Percentiles rank a stretch among this genome's conserved stretches.
Conservation (phyloP, 2,888 invertebrate species). For the Caenorhabditis sp. region DNA sequence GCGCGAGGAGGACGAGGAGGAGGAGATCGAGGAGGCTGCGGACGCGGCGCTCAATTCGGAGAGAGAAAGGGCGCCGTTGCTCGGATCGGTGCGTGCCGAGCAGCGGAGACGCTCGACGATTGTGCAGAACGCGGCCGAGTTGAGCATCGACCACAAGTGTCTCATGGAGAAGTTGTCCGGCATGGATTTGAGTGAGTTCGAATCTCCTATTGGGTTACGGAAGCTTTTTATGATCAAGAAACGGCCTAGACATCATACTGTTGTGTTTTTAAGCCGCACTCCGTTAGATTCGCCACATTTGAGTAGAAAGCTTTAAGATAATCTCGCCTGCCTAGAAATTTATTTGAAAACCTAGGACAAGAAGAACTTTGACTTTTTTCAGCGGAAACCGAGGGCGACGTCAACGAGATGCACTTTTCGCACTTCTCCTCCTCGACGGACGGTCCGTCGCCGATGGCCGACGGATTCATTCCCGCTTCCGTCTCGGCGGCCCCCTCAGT, state of each 20-base stretch:
- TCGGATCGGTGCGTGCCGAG: slow-evolving; percentile 55
- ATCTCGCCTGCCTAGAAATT: no score
- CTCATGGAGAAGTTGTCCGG: slow-evolving; percentile 68
- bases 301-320: no score
- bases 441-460: slow-evolving; percentile 40
- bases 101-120: slow-evolving; percentile 54
- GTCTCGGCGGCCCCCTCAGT: slow-evolving; percentile 57
- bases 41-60: slow-evolving; percentile 44
- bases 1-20: slow-evolving; percentile 62
- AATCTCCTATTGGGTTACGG: not conserved
- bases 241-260: no score
- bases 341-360: not conserved
- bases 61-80: slow-evolving; percentile 45
- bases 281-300: no score
- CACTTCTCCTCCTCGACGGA: slow-evolving; percentile 55
- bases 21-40: slow-evolving; percentile 53
- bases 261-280: no score
- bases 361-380: slow-evolving; percentile 1
- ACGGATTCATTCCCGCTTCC: slow-evolving; percentile 38
- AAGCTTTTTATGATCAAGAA: no score
- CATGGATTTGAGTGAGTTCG: slow-evolving; percentile 66
- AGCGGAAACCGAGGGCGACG: slow-evolving; percentile 67
- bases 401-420: slow-evolving; percentile 55
- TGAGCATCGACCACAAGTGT: slow-evolving; percentile 69
- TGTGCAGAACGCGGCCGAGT: slow-evolving; percentile 56